Conservation (phyloP, 1,140 invertebrate species). For the Antheraea pernyi region DNA sequence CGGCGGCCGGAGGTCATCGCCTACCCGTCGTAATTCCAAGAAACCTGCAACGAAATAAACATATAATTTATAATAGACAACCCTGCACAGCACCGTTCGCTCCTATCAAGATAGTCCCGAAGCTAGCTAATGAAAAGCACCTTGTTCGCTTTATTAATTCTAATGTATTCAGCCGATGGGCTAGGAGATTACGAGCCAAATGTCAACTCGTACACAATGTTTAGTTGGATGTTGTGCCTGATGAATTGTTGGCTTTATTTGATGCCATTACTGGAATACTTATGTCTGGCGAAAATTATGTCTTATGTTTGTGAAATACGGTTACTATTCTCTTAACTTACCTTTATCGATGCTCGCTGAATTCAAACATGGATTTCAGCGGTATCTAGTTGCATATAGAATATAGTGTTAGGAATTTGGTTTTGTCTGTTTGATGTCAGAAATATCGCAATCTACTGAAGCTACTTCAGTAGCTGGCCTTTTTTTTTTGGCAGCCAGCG, state of each 20-base stretch:
- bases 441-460: too few species aligned
- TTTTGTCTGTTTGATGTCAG: background rate
- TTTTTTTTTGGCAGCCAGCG: too few species aligned
- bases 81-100: constrained; percentile 22
- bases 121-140: constrained; percentile 60
- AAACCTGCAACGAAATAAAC: too few species aligned
- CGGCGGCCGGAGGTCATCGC: too few species aligned
- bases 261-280: constrained; percentile 1
- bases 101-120: constrained; percentile 55
- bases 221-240: constrained; percentile 13
- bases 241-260: constrained; percentile 16
- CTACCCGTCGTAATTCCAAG: too few species aligned
- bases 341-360: too few species aligned
- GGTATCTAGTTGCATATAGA: background rate
- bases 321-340: background rate
- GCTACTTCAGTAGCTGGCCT: too few species aligned
- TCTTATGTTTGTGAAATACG: background rate
- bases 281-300: background rate
- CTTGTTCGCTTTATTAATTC: constrained; percentile 67
- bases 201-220: constrained; percentile 47
- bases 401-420: background rate
- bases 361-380: too few species aligned
- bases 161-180: constrained; percentile 68
- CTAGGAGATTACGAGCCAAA: constrained; percentile 59
- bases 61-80: constrained; percentile 7